Conservation (phyloP, 1,140 invertebrate genomes). For the Amyelois transitella region DNA sequence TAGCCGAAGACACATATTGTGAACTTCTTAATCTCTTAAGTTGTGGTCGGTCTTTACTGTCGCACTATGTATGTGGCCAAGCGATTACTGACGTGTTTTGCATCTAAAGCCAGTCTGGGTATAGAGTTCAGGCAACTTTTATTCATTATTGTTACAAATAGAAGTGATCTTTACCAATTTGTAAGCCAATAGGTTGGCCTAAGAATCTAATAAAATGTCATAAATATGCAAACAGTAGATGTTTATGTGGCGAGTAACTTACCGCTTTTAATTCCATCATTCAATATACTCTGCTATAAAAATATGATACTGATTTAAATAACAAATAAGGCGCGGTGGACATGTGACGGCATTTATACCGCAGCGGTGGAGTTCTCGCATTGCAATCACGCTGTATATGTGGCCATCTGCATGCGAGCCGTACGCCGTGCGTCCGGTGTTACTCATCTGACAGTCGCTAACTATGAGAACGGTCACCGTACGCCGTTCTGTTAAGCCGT, state of each 20-base stretch:
- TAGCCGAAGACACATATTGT: too few species aligned
- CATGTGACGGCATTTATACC: slow-evolving; percentile 67
- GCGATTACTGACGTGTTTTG: not conserved
- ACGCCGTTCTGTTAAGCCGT: too few species aligned
- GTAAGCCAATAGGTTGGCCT: not conserved
- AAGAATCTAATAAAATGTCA: not conserved
- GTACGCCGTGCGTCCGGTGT: slow-evolving; percentile 56
- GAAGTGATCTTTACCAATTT: too few species aligned
- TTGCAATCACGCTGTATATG: slow-evolving; percentile 45
- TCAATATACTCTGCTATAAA: not conserved
- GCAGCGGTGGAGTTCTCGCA: slow-evolving; percentile 51
- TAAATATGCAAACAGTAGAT: too few species aligned
- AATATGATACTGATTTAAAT: slow-evolving; percentile 8
- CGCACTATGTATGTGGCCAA: not conserved
- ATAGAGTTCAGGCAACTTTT: not conserved
- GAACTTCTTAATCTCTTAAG: too few species aligned
- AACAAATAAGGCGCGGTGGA: slow-evolving; percentile 51
- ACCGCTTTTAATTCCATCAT: not conserved
- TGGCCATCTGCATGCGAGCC: slow-evolving; percentile 58
- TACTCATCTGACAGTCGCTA: slow-evolving; percentile 57
- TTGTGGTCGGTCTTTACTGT: too few species aligned
- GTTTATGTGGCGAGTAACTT: too few species aligned
- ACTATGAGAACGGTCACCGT: slow-evolving; percentile 37
- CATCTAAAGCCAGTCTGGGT: not conserved
- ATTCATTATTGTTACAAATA: not conserved